Base-by-base conservation (phyloP, 1,140 invertebrate species). In the Diuraphis noxia region DNA sequence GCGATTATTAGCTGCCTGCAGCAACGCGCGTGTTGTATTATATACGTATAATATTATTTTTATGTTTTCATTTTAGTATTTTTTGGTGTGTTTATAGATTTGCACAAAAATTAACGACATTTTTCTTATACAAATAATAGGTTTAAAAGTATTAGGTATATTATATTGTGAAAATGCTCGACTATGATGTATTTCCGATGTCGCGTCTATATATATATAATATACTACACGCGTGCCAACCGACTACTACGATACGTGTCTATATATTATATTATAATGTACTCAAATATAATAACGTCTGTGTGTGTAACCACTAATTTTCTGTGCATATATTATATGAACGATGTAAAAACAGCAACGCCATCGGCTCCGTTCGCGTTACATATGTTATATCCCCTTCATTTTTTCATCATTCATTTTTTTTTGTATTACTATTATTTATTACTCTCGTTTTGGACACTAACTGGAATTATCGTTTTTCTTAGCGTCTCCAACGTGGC, bases 51-150 rank as follows among this genome's bases (percentile, higher is more conserved):
- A 49, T 49, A 21, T 52, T 38, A 52, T 87, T 1, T 88, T 88
- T 88, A 63, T 88, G 86, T 88, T 52, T 63, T 88, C 63, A 88
- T 88, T 88, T 88, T 88, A 49, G 49, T 88, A 34, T 87, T 56
- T 56, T 56, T n/a, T n/a, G n/a, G n/a, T 21, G 46, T 6, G 46
- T 43, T 49, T 30, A 43, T 63, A n/a, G 30, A 1, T 19, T 86
- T 46, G n/a, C 49, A 38, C 1, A 38, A 46, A 56, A 38, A 63
- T 63, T 25, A 56, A 88, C n/a, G 21, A 36, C 25, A 49, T 49
- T 49, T 86, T 34, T 34, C 46, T 6, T 46, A 86, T 34, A 46
- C 46, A 34, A 21, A 49, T 85, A 85, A 2, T 46, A 46, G 21
- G 25, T 43, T 49, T 40, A 21, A 49, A n/a, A 52, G 25, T 49